Evolutionary conservation across 1,140 invertebrate species (phyloP), one percentile per base, ranked within the genome.

Genomic region (Cyphomyrmex costatus): DNA sequence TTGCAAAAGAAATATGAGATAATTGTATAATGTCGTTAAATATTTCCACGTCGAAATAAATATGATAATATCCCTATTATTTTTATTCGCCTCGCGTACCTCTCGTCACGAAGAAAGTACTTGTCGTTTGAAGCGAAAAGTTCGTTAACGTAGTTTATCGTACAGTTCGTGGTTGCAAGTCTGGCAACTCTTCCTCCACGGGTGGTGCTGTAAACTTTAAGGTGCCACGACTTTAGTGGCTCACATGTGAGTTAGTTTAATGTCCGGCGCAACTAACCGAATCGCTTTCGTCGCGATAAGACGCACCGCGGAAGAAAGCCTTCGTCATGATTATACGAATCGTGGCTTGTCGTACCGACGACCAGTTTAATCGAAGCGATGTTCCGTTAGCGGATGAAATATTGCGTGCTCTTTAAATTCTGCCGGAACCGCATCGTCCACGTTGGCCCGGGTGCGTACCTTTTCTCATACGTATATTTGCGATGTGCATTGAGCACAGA

Each of bases 361-460:
- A 71, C 74, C 74, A 82, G 79, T 86, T 89, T 89, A 89, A 89
- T 89, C 88, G 76, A 89, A 80, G 49, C 83, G 83, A 71, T 86
- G 87, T 88, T 86, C 83, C 83, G 88, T 89, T 89, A 89, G 60
- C 49, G 21, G 61, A 49, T 89, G 70, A 89, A 89, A 89, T 89
- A 89, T 79, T 61, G 24, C 27, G 42, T 10, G 77, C 61, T 82
- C 51, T n/a, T 82, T 85, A 78, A 82, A 82, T 86, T 80, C 74
- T 51, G 33, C 74, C 53, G 76, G 56, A 53, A 68, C 36, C 58
- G n/a, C n/a, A 14, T 80, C 51, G n/a, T 60, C 66, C 63, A 49
- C 27, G 76, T 30, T 19, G 33, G 71, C 16, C 21, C 56, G 21
- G n/a, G 33, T 58, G 65, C 36, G 36, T 27, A 27, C 21, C 53